Percentiles rank a stretch among this genome's conserved stretches.
Conservation (phyloP, 1,140 invertebrate genomes). For the Brachionus rotundiformis region DNA sequence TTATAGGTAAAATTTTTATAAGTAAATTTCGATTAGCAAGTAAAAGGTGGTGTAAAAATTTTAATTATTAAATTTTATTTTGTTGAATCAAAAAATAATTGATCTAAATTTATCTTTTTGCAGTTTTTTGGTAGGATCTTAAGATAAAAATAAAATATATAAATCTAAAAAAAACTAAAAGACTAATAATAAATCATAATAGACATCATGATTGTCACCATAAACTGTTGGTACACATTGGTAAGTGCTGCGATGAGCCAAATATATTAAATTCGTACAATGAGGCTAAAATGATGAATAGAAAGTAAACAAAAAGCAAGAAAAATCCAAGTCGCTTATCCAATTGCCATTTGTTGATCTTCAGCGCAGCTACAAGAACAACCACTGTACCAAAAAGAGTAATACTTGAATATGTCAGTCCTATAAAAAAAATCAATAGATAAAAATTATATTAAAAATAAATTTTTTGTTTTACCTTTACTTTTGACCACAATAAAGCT, state of each 20-base stretch:
- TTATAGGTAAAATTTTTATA: no score
- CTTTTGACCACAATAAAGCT: constrained; percentile 34
- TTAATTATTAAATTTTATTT: no score
- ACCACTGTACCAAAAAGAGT: constrained; percentile 58
- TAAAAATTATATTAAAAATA: no score
- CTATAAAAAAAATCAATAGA: constrained; percentile 53
- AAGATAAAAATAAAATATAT: no score
- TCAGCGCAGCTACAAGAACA: constrained; percentile 56
- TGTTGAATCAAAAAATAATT: no score
- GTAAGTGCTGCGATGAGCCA: constrained; percentile 76
- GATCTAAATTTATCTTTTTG: no score
- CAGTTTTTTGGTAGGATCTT: no score
- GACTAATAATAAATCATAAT: no score
- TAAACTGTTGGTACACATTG: constrained; percentile 68
- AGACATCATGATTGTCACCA: constrained; percentile 20
- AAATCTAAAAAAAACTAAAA: background rate
- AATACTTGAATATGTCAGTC: constrained; percentile 60
- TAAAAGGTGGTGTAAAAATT: no score
- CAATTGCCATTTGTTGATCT: constrained; percentile 58
- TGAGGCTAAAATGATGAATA: constrained; percentile 76
- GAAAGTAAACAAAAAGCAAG: constrained; percentile 75
- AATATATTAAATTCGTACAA: constrained; percentile 83
- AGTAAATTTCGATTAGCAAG: no score
- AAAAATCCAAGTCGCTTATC: constrained; percentile 71
- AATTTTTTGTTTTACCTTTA: background rate